phyloP scores from a whole-genome alignment of 1,140 invertebrate species.

The Cecropterus lyciades region DNA sequence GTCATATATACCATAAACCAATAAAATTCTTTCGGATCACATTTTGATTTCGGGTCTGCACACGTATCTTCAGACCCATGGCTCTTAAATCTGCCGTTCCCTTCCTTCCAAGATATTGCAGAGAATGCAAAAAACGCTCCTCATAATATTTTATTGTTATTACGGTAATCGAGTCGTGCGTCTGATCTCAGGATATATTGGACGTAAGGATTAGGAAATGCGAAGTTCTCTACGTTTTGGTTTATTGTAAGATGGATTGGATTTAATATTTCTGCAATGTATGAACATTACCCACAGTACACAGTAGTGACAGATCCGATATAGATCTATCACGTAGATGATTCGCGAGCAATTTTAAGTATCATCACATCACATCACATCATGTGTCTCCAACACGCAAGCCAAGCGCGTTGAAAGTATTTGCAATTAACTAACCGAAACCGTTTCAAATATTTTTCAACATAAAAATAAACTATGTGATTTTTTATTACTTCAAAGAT shows the following conservation, averaged over 20 bases:
- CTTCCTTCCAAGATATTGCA: constrained; percentile 31
- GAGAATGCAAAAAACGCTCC: constrained; percentile 30
- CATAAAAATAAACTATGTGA: too few relatives aligned
- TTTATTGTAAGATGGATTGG: not conserved
- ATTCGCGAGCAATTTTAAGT: too few relatives aligned
- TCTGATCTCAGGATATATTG: constrained; percentile 36
- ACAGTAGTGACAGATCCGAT: too few relatives aligned
- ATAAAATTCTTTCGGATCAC: not conserved
- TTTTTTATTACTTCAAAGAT: too few relatives aligned
- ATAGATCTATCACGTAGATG: too few relatives aligned
- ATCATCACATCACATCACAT: too few relatives aligned
- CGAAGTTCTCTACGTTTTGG: constrained; percentile 16
- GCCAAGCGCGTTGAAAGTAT: too few relatives aligned
- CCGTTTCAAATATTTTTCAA: too few relatives aligned
- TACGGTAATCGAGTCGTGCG: constrained; percentile 23
- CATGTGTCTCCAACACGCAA: too few relatives aligned
- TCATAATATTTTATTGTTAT: constrained; percentile 45
- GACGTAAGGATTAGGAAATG: constrained; percentile 33
- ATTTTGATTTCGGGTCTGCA: constrained; percentile 3
- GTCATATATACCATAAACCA: not conserved
- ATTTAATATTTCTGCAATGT: too few relatives aligned
- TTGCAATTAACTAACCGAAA: too few relatives aligned
- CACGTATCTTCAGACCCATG: not conserved
- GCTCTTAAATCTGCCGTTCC: constrained; percentile 16
- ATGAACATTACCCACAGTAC: too few relatives aligned